These are phyloP conservation scores for Peromyscus melanophrys DNA, from an alignment of 2,797 vertebrate species.

Conservation along the genomic window DNA sequence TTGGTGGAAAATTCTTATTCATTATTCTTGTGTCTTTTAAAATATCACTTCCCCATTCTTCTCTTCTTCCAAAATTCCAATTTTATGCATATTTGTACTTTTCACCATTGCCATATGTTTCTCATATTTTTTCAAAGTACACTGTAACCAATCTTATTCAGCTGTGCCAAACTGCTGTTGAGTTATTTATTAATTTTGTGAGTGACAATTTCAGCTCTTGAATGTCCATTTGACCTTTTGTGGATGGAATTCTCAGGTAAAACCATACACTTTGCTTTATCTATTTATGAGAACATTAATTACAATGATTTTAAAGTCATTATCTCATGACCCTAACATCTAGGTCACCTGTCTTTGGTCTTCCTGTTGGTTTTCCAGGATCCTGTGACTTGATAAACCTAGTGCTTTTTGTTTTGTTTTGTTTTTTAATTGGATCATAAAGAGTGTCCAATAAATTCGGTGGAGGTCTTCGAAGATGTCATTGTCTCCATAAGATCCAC, in stretches of 20 bases:
- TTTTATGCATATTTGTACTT: background rate
- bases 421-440: background rate
- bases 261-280: background rate
- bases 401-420: background rate
- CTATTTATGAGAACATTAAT: background rate
- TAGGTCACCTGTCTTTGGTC: background rate
- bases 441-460: background rate
- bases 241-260: conserved; percentile 11
- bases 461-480: background rate
- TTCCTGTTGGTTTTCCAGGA: background rate
- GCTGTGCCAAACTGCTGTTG: background rate
- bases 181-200: background rate
- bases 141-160: background rate
- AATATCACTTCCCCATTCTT: background rate
- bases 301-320: conserved; percentile 19
- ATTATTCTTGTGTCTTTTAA: conserved; percentile 45
- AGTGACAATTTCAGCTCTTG: conserved; percentile 36
- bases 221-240: conserved; percentile 33
- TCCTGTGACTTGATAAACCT: background rate
- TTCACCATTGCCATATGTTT: background rate
- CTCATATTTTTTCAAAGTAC: background rate
- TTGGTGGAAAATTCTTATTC: background rate
- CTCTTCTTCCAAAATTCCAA: background rate
- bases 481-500: background rate
- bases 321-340: background rate